A percentile compares a stretch with the other conserved stretches of the same genome.
These are phyloP conservation scores for Mesitornis unicolor DNA, from an alignment of 2,113 vertebrate genomes.

Conservation along the genomic window DNA sequence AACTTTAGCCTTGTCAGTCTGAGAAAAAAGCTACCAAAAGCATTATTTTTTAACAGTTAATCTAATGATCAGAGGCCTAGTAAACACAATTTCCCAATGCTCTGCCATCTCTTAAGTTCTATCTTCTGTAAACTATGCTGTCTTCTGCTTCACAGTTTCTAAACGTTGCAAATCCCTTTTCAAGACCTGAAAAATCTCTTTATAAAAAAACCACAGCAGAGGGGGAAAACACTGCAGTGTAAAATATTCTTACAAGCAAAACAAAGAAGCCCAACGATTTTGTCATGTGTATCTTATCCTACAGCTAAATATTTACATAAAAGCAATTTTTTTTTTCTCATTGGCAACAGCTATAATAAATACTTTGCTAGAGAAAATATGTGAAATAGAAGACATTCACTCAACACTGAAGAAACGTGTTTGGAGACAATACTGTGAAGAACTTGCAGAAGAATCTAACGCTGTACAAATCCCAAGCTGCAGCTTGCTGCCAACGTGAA, in stretches of 20 bases:
- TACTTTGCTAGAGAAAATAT: neutral
- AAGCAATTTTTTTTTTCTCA: neutral
- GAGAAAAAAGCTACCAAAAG: too few species aligned
- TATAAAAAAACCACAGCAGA: neutral
- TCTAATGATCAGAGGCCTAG: neutral
- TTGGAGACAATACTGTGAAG: accelerated
- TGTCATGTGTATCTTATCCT: neutral
- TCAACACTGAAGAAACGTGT: neutral
- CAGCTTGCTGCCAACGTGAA: neutral
- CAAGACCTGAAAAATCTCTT: neutral
- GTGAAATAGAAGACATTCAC: neutral
- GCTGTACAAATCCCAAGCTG: neutral
- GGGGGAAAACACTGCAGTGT: neutral
- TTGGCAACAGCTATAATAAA: neutral
- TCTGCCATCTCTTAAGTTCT: neutral
- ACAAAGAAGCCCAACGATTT: neutral
- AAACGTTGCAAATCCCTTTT: neutral
- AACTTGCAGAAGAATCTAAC: neutral
- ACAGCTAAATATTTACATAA: neutral
- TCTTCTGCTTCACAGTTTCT: neutral
- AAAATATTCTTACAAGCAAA: neutral
- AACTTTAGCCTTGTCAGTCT: neutral
- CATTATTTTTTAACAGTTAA: neutral
- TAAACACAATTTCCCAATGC: neutral
- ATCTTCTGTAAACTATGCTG: accelerated